These are phyloP conservation scores for Dryocosmus kuriphilus DNA, from an alignment of 2,888 invertebrate genomes.

Conservation along the genomic window DNA sequence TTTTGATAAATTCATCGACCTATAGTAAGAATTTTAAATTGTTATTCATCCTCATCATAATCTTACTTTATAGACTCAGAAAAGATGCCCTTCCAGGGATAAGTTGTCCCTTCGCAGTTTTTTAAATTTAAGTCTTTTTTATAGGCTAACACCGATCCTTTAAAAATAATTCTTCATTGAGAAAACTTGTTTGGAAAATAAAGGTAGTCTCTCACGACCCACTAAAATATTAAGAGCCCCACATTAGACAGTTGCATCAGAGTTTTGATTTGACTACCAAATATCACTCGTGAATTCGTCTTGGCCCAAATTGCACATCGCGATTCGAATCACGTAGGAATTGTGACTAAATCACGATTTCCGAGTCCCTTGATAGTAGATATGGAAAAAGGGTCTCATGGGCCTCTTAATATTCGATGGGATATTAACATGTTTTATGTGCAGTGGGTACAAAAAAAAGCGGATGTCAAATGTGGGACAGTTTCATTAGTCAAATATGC, in stretches of 20 bases:
- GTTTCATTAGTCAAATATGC: conserved; percentile 18
- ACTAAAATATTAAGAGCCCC: neutral
- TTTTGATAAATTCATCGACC: too few relatives aligned
- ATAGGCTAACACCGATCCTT: too few relatives aligned
- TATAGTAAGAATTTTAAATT: too few relatives aligned
- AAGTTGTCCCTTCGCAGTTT: too few relatives aligned
- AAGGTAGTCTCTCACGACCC: neutral
- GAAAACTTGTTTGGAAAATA: too few relatives aligned
- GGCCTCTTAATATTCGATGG: too few relatives aligned
- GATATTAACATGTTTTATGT: neutral
- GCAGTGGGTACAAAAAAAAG: conserved; percentile 15
- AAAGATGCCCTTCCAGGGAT: too few relatives aligned
- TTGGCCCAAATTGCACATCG: conserved; percentile 18
- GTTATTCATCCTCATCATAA: too few relatives aligned
- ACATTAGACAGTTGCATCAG: conserved; percentile 21
- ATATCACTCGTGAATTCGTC: conserved; percentile 17
- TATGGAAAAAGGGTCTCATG: conserved; percentile 4
- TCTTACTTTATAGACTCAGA: too few relatives aligned
- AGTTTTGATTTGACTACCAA: conserved; percentile 24
- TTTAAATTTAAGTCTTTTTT: too few relatives aligned
- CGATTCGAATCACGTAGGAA: conserved; percentile 24
- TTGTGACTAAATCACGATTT: conserved; percentile 27
- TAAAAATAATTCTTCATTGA: too few relatives aligned
- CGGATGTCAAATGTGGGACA: conserved; percentile 34
- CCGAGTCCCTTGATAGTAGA: neutral